Evolutionary conservation across 2,797 vertebrate species (phyloP), one percentile per base, ranked within the genome.

Genomic region (Alfaro cultratus): DNA sequence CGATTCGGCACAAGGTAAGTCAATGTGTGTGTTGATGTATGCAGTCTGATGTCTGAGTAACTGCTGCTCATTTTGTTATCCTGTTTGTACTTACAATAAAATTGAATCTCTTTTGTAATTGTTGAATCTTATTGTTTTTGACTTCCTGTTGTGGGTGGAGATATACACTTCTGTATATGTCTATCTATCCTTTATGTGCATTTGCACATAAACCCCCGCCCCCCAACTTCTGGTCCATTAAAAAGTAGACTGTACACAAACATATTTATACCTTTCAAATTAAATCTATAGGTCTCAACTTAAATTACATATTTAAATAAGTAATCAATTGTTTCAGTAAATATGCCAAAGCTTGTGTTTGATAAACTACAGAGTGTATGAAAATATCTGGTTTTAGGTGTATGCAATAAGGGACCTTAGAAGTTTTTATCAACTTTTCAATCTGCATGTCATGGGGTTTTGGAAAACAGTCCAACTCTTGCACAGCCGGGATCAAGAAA

Each of bases 401-500:
- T n/a, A 11, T 43, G 10, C 39, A 67, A 68, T 26, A 41, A 26
- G 4, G 21, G 64, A 68, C 8, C 64, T 5, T 18, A 31, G 15
- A 71, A 18, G 7, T 74, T 29, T 36, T 39, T 55, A 1, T 11
- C 4, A 51, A 39, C 12, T 10, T 46, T 47, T 57, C 10, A 26
- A 15, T 13, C 60, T 16, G 36, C 53, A 46, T 13, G 79, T 39
- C 3, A 15, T 10, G 62, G 26, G 15, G 75, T 78, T 23, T 26
- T 45, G 4, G 3, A 41, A 26, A 72, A 53, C 4, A 49, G 57
- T 57, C 60, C 5, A 23, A 16, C 7, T 55, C 49, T 29, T 49
- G n/a, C 78, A 71, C 76, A 78, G 75, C 64, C 5, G 3, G 29
- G 49, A 76, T 83, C 74, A 88, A 81, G 83, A 72, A 74, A 72